A percentile compares a stretch with the other conserved stretches of the same genome.
Evolutionary conservation across 2,888 invertebrate genomes (phyloP).

Genomic region (Andricus quercusramuli): DNA sequence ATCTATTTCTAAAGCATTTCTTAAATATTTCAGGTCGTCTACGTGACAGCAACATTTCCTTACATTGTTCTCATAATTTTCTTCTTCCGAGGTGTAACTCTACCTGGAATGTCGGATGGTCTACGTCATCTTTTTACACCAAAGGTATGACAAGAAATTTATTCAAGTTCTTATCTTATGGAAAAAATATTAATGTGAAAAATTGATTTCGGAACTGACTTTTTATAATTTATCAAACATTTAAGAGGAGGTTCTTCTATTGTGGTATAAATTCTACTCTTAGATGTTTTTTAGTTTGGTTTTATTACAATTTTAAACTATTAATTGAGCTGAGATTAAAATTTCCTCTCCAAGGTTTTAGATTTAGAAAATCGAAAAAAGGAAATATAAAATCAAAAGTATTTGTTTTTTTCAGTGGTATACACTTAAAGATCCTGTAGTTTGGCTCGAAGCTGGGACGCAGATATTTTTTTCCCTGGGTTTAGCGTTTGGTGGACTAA

Average conservation of each 20-base stretch:
- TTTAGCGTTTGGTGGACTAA: constrained; percentile 96
- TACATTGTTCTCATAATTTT: constrained; percentile 97
- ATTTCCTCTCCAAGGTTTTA: too few species aligned
- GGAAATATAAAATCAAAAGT: too few species aligned
- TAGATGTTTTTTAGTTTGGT: background rate
- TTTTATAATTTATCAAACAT: too few species aligned
- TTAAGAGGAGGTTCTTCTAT: too few species aligned
- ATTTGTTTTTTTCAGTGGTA: constrained; percentile 83
- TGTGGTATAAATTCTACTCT: too few species aligned
- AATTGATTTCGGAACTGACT: too few species aligned
- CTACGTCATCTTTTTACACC: constrained; percentile 94
- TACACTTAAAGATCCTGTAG: constrained; percentile 93
- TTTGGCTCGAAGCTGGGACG: constrained; percentile 98
- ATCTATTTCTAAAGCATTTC: background rate
- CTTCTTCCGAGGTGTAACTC: constrained; percentile 95
- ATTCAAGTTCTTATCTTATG: background rate
- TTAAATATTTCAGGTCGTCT: constrained; percentile 83
- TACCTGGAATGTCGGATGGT: constrained; percentile 93
- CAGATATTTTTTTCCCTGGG: constrained; percentile 98
- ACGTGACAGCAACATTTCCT: constrained; percentile 97
- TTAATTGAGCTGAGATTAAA: too few species aligned
- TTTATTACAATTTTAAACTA: too few species aligned
- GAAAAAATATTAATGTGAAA: too few species aligned
- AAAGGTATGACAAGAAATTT: constrained; percentile 79
- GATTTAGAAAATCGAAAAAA: too few species aligned